Percentiles rank a stretch among this genome's conserved stretches.
Conservation (phyloP, 2,888 invertebrate species). For the Eurois occulta region DNA sequence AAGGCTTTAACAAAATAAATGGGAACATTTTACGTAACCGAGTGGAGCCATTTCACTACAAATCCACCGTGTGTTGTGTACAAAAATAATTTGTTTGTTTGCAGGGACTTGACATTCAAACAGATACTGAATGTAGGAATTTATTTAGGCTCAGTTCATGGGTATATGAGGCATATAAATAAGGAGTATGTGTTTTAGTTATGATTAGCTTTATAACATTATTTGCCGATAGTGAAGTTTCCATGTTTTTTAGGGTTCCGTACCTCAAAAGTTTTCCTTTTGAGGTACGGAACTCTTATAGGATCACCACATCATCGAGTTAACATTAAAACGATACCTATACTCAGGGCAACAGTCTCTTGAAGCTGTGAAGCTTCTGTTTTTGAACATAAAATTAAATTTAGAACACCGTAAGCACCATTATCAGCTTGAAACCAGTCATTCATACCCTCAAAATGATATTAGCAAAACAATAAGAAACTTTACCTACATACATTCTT, state of each 20-base stretch:
- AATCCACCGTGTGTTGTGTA: slow-evolving; percentile 49
- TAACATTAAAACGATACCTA: too few relatives aligned
- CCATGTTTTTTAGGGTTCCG: too few relatives aligned
- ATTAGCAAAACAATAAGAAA: background rate
- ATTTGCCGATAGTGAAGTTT: background rate
- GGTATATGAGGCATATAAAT: background rate
- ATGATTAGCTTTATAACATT: background rate
- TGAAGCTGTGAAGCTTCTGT: too few relatives aligned
- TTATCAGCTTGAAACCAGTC: background rate
- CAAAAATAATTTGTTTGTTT: slow-evolving; percentile 40
- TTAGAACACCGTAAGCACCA: background rate
- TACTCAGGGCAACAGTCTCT: too few relatives aligned
- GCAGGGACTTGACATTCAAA: slow-evolving; percentile 25
- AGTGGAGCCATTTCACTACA: slow-evolving; percentile 38
- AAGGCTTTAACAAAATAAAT: slow-evolving; percentile 45
- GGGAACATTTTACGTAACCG: slow-evolving; percentile 41
- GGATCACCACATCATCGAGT: too few relatives aligned
- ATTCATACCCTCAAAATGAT: background rate
- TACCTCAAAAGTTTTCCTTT: too few relatives aligned
- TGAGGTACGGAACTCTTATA: too few relatives aligned
- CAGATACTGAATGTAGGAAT: slow-evolving; percentile 12
- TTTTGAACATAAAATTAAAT: too few relatives aligned
- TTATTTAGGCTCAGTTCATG: slow-evolving; percentile 27
- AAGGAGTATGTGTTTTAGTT: background rate
- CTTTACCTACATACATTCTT: background rate